A percentile compares a stretch with the other conserved stretches of the same genome.
Evolutionary conservation across 2,888 invertebrate genomes (phyloP).

Genomic region (Ormyrus rosae): DNA sequence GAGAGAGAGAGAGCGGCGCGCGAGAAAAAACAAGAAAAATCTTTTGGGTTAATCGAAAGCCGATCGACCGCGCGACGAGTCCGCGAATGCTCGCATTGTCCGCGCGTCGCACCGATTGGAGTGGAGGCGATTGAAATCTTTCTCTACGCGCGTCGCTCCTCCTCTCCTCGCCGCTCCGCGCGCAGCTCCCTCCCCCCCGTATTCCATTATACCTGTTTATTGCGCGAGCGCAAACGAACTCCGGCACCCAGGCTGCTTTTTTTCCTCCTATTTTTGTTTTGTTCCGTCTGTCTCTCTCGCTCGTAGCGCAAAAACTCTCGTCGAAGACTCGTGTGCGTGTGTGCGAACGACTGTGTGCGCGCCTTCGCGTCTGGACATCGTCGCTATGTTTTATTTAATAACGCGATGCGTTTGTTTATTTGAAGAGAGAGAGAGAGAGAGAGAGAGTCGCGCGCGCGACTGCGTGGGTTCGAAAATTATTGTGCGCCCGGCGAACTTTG

Average conservation of each 20-base stretch:
- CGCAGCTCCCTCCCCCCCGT: not conserved
- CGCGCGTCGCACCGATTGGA: slow-evolving; percentile 64
- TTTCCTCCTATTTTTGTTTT: slow-evolving; percentile 5
- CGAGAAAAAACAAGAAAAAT: slow-evolving; percentile 60
- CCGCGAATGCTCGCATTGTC: slow-evolving; percentile 67
- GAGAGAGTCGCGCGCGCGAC: not conserved
- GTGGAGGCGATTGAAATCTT: slow-evolving; percentile 69
- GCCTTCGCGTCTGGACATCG: not conserved
- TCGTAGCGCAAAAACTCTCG: not conserved
- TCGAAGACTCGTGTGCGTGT: no score
- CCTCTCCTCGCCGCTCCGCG: not conserved
- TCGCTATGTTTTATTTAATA: slow-evolving; percentile 51
- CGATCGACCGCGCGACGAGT: slow-evolving; percentile 68
- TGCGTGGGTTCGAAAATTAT: slow-evolving; percentile 27
- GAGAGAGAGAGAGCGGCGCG: slow-evolving; percentile 13
- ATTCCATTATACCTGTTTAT: slow-evolving; percentile 59
- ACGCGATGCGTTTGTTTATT: slow-evolving; percentile 49
- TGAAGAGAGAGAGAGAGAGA: slow-evolving; percentile 1
- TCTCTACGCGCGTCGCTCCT: slow-evolving; percentile 52
- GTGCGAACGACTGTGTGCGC: not conserved
- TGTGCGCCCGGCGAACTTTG: slow-evolving; percentile 7
- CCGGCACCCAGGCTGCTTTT: not conserved
- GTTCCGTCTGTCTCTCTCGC: not conserved
- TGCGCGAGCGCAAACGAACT: slow-evolving; percentile 54
- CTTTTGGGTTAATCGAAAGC: slow-evolving; percentile 69